Conservation (phyloP, 2,888 invertebrate genomes). For the Ommatoiulus sabulosus region DNA sequence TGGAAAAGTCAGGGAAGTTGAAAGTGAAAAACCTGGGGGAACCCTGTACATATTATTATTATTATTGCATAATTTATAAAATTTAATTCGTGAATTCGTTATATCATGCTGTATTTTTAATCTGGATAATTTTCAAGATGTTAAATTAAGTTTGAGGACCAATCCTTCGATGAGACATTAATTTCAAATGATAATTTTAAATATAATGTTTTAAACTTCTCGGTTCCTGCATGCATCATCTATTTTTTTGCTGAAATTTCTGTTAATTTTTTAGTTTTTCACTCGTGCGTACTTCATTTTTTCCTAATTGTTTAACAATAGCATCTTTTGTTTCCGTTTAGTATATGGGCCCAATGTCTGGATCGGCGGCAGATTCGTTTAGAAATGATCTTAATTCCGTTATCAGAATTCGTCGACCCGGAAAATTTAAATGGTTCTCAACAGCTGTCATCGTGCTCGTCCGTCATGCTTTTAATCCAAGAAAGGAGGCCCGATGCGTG, state of each 20-base stretch:
- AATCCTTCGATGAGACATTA: not conserved
- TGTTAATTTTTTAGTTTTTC: conserved; percentile 59
- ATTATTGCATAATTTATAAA: too few relatives aligned
- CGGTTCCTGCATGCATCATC: too few relatives aligned
- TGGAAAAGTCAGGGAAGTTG: too few relatives aligned
- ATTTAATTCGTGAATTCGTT: too few relatives aligned
- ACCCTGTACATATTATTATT: too few relatives aligned
- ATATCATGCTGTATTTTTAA: too few relatives aligned
- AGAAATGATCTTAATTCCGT: conserved; percentile 84
- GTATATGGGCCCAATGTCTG: conserved; percentile 92
- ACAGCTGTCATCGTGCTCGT: conserved; percentile 66
- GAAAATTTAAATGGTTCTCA: conserved; percentile 63
- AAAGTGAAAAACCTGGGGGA: too few relatives aligned
- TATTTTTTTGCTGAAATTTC: not conserved
- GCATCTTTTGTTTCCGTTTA: conserved; percentile 66
- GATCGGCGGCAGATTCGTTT: conserved; percentile 87
- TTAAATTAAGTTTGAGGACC: too few relatives aligned
- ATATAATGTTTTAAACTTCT: too few relatives aligned
- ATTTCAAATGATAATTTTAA: not conserved
- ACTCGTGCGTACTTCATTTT: too few relatives aligned
- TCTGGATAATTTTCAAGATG: too few relatives aligned
- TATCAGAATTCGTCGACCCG: conserved; percentile 73
- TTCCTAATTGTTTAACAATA: too few relatives aligned
- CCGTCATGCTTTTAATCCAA: conserved; percentile 68
- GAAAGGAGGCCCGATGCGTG: conserved; percentile 80